These are phyloP conservation scores for Drosophila ochracea DNA, from an alignment of 2,888 invertebrate genomes.

Conservation along the genomic window DNA sequence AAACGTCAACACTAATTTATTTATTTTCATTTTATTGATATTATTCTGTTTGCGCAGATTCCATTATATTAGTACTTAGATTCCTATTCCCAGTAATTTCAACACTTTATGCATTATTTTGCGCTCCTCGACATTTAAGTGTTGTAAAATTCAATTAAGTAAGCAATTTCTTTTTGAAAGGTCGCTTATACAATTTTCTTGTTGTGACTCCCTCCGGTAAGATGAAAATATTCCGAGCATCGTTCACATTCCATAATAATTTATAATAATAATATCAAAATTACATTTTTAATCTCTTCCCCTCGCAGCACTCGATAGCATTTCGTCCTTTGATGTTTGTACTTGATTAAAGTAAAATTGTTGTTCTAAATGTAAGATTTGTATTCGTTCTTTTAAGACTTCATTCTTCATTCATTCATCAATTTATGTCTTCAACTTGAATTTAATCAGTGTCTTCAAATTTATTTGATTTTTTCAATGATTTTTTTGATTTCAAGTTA, in stretches of 20 bases:
- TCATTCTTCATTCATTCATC: neutral
- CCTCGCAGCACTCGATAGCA: neutral
- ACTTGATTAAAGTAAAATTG: neutral
- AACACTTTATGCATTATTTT: conserved; percentile 38
- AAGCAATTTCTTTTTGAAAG: neutral
- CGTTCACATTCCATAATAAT: neutral
- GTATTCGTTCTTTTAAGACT: neutral
- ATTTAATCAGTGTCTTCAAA: neutral
- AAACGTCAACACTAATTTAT: conserved; percentile 63
- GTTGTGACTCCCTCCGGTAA: too few species aligned
- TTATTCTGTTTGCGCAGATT: conserved; percentile 68
- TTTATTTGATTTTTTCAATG: neutral
- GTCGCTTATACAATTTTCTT: neutral
- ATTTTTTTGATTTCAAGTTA: neutral
- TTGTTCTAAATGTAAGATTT: neutral
- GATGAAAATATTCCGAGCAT: neutral
- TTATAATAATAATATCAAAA: neutral
- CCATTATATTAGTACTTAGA: conserved; percentile 53
- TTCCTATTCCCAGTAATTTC: conserved; percentile 27
- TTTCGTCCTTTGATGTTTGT: neutral
- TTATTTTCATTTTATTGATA: conserved; percentile 63
- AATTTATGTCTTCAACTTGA: neutral
- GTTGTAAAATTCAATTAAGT: conserved; percentile 26
- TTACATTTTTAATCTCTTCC: neutral
- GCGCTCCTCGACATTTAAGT: conserved; percentile 28